phyloP scores from a whole-genome alignment of 2,888 invertebrate species.

The Deilephila porcellus region DNA sequence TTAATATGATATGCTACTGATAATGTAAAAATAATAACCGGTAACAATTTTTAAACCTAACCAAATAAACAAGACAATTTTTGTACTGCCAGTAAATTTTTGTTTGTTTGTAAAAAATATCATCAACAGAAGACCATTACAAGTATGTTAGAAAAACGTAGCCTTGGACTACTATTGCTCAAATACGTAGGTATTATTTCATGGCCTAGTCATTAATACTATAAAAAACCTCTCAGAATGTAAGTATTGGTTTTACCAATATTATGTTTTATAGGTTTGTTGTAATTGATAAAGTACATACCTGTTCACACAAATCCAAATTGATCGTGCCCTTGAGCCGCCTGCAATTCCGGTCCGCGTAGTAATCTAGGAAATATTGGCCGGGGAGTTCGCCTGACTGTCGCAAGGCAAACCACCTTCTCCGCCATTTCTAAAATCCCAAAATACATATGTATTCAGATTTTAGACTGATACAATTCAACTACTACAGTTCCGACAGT shows the following conservation, averaged over 20 bases:
- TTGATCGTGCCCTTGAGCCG: conserved; percentile 95
- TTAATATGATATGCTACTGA: too few relatives aligned
- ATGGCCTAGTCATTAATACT: too few relatives aligned
- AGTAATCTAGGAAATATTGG: conserved; percentile 97
- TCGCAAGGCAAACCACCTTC: conserved; percentile 96
- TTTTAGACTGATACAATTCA: background rate
- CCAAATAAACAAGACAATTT: too few relatives aligned
- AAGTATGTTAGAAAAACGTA: too few relatives aligned
- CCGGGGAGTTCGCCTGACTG: conserved; percentile 96
- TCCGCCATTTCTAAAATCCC: conserved; percentile 93
- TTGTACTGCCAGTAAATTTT: too few relatives aligned
- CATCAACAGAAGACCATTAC: too few relatives aligned
- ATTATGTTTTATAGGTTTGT: background rate
- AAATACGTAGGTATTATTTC: too few relatives aligned
- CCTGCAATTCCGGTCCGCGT: conserved; percentile 93
- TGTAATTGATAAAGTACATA: conserved; percentile 60
- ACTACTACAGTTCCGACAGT: background rate
- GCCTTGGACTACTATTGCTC: too few relatives aligned
- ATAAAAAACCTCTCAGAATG: background rate
- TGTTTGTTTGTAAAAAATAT: too few relatives aligned
- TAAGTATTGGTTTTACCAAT: background rate
- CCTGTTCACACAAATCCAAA: conserved; percentile 98
- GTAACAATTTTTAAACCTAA: too few relatives aligned
- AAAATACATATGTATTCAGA: conserved; percentile 26
- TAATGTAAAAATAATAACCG: too few relatives aligned